Evolutionary conservation across 2,113 vertebrate genomes (phyloP), one percentile per base, ranked within the genome.

Genomic region (Mormyrus lacerda): DNA sequence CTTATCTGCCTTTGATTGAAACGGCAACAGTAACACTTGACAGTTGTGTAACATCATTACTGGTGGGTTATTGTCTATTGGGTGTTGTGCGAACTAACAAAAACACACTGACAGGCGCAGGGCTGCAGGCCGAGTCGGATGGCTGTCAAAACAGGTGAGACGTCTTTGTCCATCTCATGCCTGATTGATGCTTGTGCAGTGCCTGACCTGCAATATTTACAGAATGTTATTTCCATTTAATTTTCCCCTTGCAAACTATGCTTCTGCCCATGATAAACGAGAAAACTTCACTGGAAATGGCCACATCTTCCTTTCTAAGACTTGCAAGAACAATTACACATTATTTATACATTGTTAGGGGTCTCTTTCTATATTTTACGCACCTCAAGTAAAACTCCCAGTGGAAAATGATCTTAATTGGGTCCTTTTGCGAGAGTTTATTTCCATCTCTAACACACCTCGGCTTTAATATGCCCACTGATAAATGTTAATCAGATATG

Each of bases 1-100:
- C 95, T 96, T 95, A 97, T 95, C 94, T 94, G 95, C 90, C 92
- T 96, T 95, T 96, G 95, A 96, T 95, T 96, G 96, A 97, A 97
- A 96, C 90, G 92, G 92, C 93, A 95, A 96, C 96, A 96, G 95
- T 95, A 97, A 96, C 95, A 96, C 93, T 94, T 95, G 95, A 96
- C 96, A 96, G 94, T 94, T 94, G 95, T 94, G 94, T 94, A 95
- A 95, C 94, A 96, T 93, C 95, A 93, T 89, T 91, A 93, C 94
- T 92, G 93, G 94, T 50, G 94, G 93, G 95, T 95, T 94, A 94
- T 93, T 91, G 91, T 92, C 92, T 93, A 92, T 91, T 94, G 92
- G 93, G 95, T 95, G 95, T 79, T 92, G 92, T 88, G 89, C 91
- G 90, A 93, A 93, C 91, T 92, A 90, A 92, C 90, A 92, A 90